phyloP scores from a whole-genome alignment of 2,888 invertebrate species.

The Lasioglossum morio region DNA sequence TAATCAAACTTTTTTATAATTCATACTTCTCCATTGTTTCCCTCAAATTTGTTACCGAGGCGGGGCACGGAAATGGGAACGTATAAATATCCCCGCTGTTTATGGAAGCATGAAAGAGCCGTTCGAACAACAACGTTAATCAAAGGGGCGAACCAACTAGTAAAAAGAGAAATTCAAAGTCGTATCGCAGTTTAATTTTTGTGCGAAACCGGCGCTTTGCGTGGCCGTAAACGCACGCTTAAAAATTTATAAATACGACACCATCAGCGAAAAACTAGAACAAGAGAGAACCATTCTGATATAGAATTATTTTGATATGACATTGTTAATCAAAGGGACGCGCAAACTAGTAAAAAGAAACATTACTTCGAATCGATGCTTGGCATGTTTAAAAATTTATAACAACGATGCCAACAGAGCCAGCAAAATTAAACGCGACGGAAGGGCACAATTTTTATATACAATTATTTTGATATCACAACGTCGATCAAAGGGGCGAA shows the following conservation, averaged over 20 bases:
- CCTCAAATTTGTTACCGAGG: neutral
- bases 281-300: neutral
- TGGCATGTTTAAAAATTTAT: too few species aligned
- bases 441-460: too few species aligned
- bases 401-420: too few species aligned
- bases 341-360: too few species aligned
- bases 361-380: too few species aligned
- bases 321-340: too few species aligned
- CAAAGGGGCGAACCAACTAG: neutral
- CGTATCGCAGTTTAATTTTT: neutral
- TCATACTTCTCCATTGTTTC: slow-evolving; percentile 3
- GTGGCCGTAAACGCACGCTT: neutral
- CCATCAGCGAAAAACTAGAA: neutral
- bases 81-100: neutral
- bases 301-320: neutral
- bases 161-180: neutral
- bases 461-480: too few species aligned
- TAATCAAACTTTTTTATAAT: neutral
- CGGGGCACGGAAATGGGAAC: neutral
- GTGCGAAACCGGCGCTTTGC: neutral
- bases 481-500: too few species aligned
- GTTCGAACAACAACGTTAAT: neutral
- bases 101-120: neutral
- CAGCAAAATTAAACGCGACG: too few species aligned
- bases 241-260: neutral